Evolutionary conservation across 2,113 vertebrate species (phyloP), one percentile per base, ranked within the genome.

Genomic region (Chiloscyllium plagiosum): DNA sequence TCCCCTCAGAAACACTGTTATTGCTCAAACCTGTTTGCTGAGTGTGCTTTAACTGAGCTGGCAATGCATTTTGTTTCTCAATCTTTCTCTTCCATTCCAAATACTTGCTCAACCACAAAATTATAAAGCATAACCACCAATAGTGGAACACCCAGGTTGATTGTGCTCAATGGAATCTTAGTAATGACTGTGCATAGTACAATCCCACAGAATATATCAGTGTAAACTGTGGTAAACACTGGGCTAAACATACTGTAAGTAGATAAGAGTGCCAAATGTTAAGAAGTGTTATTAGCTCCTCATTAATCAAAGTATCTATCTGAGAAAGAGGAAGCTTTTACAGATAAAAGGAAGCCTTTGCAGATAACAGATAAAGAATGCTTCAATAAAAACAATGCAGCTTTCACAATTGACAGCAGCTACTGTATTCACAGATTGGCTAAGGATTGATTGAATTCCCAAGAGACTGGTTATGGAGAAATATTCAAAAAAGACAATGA

Each of bases 91-190:
- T 97, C 97, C 97, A 61, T 89, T 97, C 96, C 96, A 96, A 97
- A 97, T 97, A 97, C 97, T 97, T 96, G 97, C 97, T 97, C 97
- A 97, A 97, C 98, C 98, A 97, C 98, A 98, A 98, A 98, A 98
- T 98, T 96, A 97, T 98, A 98, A 98, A 97, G 98, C 98, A 98
- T 98, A 98, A 98, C 98, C 97, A 98, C 98, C 98, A 97, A 97
- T 97, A 97, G 95, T 97, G 97, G 98, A 99, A 99, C 99, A 99
- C 99, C 99, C 99, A 99, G 98, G 98, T 98, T 97, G 98, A 98
- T 98, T 97, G 97, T 97, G 96, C 96, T 97, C 97, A 83, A 96
- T 42, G 97, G 96, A 97, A 97, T 97, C 97, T 97, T 96, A 97
- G 97, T 97, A 95, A 97, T 97, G 97, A 97, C 97, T 97, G 97